Evolutionary conservation across 2,888 invertebrate species (phyloP).

Genomic region (Octodonta nipae): DNA sequence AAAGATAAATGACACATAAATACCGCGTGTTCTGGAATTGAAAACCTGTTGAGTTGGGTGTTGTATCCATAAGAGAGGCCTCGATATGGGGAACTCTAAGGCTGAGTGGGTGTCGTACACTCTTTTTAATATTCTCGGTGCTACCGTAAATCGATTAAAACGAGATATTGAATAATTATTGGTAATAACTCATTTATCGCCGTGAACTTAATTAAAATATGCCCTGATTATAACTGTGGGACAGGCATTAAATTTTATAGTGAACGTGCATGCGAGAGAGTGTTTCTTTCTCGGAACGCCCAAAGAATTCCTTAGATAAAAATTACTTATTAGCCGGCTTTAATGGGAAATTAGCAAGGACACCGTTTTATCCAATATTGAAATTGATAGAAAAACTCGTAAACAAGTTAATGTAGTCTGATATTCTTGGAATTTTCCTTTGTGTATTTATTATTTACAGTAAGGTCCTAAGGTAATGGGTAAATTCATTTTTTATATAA

Average conservation of each 20-base stretch:
- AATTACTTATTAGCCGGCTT: too few relatives aligned
- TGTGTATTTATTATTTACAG: too few relatives aligned
- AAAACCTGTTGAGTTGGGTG: not conserved
- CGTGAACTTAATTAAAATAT: constrained; percentile 23
- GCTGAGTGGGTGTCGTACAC: constrained; percentile 7
- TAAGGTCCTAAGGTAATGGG: too few relatives aligned
- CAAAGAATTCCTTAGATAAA: not conserved
- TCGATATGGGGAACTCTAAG: constrained; percentile 4
- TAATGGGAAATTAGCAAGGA: too few relatives aligned
- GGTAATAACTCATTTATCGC: constrained; percentile 23
- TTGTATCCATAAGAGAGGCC: constrained; percentile 5
- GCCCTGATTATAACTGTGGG: constrained; percentile 9
- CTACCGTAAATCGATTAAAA: constrained; percentile 23
- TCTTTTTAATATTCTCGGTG: constrained; percentile 11
- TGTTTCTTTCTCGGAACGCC: too few relatives aligned
- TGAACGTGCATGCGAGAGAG: not conserved
- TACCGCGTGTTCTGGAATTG: not conserved
- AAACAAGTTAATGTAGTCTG: too few relatives aligned
- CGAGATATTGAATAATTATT: constrained; percentile 24
- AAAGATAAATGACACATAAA: not conserved
- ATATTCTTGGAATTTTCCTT: too few relatives aligned
- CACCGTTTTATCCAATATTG: too few relatives aligned
- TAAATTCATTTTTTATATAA: too few relatives aligned
- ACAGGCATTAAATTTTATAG: constrained; percentile 5
- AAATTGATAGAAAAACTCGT: too few relatives aligned